A percentile compares a stretch with the other conserved stretches of the same genome.
Evolutionary conservation across 2,888 invertebrate genomes (phyloP).

Genomic region (Coleophora deauratella): DNA sequence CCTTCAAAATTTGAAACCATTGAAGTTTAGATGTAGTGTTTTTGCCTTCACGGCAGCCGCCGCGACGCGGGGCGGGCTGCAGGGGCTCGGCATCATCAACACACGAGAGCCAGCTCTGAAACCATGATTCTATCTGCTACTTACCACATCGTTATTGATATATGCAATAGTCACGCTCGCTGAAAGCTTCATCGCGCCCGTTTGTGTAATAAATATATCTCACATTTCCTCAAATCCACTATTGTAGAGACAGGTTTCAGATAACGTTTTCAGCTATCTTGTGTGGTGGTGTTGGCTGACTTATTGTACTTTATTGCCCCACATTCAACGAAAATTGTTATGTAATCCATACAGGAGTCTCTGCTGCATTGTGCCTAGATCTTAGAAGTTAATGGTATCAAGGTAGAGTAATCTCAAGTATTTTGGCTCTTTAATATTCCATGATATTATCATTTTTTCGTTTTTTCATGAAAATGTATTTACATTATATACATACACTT

Average conservation of each 20-base stretch:
- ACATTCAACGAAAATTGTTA: constrained; percentile 73
- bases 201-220: constrained; percentile 10
- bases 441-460: constrained; percentile 74
- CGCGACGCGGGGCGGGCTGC: constrained; percentile 43
- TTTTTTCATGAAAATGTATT: constrained; percentile 73
- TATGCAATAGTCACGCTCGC: constrained; percentile 14
- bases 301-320: constrained; percentile 52
- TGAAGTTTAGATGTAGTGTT: constrained; percentile 68
- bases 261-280: constrained; percentile 46
- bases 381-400: constrained; percentile 74
- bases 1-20: constrained; percentile 59
- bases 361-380: constrained; percentile 76
- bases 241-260: constrained; percentile 14
- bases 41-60: constrained; percentile 58
- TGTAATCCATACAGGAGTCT: constrained; percentile 72
- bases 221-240: constrained; percentile 26
- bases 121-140: constrained; percentile 43
- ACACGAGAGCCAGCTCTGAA: constrained; percentile 39
- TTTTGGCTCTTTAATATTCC: constrained; percentile 75
- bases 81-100: constrained; percentile 49
- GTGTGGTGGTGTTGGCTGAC: constrained; percentile 58
- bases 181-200: constrained; percentile 23
- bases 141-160: constrained; percentile 14
- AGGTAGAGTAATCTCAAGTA: constrained; percentile 73
- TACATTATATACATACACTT: constrained; percentile 72